A percentile compares a stretch with the other conserved stretches of the same genome.
Conservation (phyloP, 2,113 vertebrate genomes). For the Cebus imitator region DNA sequence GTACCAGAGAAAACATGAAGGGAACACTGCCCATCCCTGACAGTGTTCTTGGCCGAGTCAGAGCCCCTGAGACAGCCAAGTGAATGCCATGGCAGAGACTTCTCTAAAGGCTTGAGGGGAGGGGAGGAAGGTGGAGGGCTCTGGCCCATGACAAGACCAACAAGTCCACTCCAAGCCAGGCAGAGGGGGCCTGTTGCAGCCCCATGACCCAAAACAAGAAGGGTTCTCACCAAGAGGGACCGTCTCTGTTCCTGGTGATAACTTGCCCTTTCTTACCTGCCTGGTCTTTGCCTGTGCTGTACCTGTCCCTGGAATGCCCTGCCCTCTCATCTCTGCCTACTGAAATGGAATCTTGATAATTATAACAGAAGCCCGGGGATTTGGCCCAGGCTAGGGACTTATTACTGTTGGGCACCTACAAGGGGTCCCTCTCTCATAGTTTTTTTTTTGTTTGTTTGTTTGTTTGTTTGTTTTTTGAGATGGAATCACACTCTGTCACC, state of each 20-base stretch:
- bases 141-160: not conserved
- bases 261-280: not conserved
- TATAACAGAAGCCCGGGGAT: not conserved
- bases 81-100: not conserved
- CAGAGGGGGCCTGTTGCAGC: no score
- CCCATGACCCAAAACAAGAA: not conserved
- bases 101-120: not conserved
- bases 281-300: no score
- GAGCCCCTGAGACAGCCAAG: not conserved
- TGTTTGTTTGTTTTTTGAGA: no score
- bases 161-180: not conserved
- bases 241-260: not conserved
- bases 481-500: no score
- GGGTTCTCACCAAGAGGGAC: no score
- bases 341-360: not conserved
- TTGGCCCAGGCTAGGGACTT: not conserved
- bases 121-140: no score
- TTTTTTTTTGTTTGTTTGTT: no score
- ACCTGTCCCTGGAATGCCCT: not conserved
- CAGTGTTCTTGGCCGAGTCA: not conserved
- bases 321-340: not conserved
- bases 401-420: rapidly evolving
- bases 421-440: not conserved
- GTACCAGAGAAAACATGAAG: not conserved
- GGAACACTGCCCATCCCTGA: not conserved